Evolutionary conservation across 2,888 invertebrate species (phyloP).

Genomic region (Homarus gammarus): DNA sequence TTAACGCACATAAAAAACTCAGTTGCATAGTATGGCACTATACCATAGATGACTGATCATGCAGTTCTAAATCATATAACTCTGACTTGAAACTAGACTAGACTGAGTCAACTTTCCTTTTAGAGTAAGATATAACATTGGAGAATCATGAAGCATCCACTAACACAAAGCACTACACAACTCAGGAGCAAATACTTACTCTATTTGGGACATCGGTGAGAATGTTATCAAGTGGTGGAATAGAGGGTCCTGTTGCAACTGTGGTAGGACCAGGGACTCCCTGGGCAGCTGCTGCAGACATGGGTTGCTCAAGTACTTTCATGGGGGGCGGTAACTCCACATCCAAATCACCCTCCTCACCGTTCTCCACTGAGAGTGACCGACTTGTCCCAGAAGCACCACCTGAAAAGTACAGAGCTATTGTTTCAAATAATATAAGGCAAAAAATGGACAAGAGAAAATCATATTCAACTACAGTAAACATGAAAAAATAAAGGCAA

Average conservation of each 20-base stretch:
- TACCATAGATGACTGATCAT: too few relatives aligned
- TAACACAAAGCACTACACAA: too few relatives aligned
- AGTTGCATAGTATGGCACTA: too few relatives aligned
- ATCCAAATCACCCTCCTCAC: constrained; percentile 76
- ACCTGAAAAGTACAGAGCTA: constrained; percentile 15
- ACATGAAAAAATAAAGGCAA: too few relatives aligned
- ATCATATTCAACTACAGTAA: too few relatives aligned
- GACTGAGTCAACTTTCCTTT: background rate
- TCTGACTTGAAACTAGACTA: background rate
- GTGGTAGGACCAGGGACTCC: constrained; percentile 42
- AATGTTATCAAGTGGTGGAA: constrained; percentile 61
- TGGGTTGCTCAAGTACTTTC: constrained; percentile 90
- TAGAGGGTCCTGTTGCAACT: constrained; percentile 34
- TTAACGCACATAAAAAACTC: too few relatives aligned
- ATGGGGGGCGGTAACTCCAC: constrained; percentile 96
- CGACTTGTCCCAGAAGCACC: constrained; percentile 57
- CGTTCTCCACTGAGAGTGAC: constrained; percentile 69
- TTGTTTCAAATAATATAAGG: background rate
- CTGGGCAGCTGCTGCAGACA: constrained; percentile 79
- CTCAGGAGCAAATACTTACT: too few relatives aligned
- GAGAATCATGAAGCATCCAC: too few relatives aligned
- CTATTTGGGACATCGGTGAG: constrained; percentile 55
- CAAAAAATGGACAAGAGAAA: too few relatives aligned
- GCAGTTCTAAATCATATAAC: background rate
- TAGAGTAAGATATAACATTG: background rate